Evolutionary conservation across 1,140 invertebrate species (phyloP).

Genomic region (Anadara kagoshimensis): DNA sequence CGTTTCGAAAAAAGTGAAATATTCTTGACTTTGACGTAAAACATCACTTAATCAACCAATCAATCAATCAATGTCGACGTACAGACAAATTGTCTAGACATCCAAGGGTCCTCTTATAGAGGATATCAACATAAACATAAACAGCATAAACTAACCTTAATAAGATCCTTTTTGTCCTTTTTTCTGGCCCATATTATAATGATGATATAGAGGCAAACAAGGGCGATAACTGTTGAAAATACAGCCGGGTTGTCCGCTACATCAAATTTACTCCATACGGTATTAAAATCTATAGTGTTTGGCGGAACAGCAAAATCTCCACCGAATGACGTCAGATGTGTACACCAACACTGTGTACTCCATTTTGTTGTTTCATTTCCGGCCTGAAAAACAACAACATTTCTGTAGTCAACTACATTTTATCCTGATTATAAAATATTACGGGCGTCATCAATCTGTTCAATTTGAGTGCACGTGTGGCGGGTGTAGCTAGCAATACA

Average conservation of each 20-base stretch:
- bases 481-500: too few species aligned
- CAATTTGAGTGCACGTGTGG: too few species aligned
- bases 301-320: conserved; percentile 76
- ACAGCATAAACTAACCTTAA: conserved; percentile 56
- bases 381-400: conserved; percentile 48
- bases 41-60: too few species aligned
- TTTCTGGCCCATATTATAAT: conserved; percentile 74
- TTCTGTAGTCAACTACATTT: too few species aligned
- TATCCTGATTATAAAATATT: too few species aligned
- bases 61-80: too few species aligned
- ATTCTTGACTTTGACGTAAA: too few species aligned
- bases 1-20: too few species aligned
- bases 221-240: conserved; percentile 74
- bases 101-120: too few species aligned
- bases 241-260: conserved; percentile 72
- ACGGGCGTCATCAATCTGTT: too few species aligned
- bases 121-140: too few species aligned
- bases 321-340: conserved; percentile 77
- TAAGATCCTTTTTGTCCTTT: conserved; percentile 74
- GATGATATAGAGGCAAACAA: conserved; percentile 74
- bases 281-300: conserved; percentile 78
- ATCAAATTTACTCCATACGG: conserved; percentile 75
- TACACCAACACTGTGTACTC: conserved; percentile 75
- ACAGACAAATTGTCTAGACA: too few species aligned
- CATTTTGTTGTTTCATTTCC: conserved; percentile 63